Evolutionary conservation across 2,113 vertebrate species (phyloP), one percentile per base, ranked within the genome.

Genomic region (Dicrurus megarhynchus): DNA sequence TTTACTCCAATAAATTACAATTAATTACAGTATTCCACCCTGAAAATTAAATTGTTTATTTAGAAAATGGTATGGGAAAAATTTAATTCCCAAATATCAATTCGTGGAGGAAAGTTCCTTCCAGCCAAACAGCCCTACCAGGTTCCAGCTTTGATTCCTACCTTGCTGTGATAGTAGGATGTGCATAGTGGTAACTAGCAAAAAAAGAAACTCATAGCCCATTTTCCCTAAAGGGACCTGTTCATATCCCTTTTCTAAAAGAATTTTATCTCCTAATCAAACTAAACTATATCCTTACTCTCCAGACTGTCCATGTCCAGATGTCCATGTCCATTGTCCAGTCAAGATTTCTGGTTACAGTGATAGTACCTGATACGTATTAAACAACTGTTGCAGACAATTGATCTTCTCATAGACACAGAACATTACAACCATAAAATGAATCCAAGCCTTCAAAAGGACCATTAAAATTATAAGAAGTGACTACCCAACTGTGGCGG

Each of bases 391-490:
- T 41, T 49, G 37, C 16, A 76, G 46, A 71, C 16, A 39, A 61
- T 24, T 57, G 56, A 39, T 91, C 60, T 75, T 91, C 35, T 87
- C 27, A 14, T 39, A 49, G 53, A 65, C 19, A 12, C 3, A 49
- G 35, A 81, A 75, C 20, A 44, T 17, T 71, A 42, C 70, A 85
- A 63, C 5, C 10, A 32, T 28, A 77, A 85, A 78, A 75, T 16
- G 3, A 91, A 90, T 33, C 32, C 53, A 85, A 92, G 41, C 22
- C 32, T 68, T 90, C 64, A 52, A 81, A 91, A 87, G 69, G n/a
- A 14, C 21, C 16, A 53, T 94, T 93, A 80, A 57, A 95, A 82
- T 70, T 11, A 91, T 79, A 35, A 84, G 56, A 97, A 94, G 50
- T 88, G 87, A 79, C 56, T 80, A 41, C 39, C 5, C 67, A 46